Evolutionary conservation across 2,113 vertebrate genomes (phyloP).

Genomic region (Pseudopodoces humilis): DNA sequence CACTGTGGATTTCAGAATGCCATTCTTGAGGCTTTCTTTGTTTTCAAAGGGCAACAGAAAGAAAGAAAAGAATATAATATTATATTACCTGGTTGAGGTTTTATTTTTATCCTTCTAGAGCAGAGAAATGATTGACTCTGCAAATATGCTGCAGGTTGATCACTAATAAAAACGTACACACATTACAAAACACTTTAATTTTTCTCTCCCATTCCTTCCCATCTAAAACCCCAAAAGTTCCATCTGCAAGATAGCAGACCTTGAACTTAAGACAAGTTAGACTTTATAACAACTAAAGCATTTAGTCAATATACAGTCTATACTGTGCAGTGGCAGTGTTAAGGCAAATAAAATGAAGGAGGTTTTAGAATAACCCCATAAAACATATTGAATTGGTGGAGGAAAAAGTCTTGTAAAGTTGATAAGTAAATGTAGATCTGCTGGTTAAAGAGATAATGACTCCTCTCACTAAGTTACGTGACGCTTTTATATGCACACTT

Average conservation of each 20-base stretch:
- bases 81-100: background rate
- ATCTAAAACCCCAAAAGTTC: background rate
- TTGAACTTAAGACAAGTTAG: background rate
- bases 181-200: background rate
- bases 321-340: background rate
- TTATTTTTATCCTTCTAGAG: background rate
- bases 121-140: background rate
- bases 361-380: background rate
- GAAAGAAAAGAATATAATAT: background rate
- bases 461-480: background rate
- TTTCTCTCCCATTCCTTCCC: background rate
- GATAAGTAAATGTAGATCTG: background rate
- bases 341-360: background rate
- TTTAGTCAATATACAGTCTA: background rate
- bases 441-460: background rate
- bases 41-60: background rate
- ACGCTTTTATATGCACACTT: background rate
- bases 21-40: background rate
- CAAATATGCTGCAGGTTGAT: background rate
- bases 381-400: background rate
- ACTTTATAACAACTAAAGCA: background rate
- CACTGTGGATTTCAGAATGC: background rate
- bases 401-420: background rate
- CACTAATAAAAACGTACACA: background rate
- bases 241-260: background rate